These are phyloP conservation scores for Leptopilina myrica DNA, from an alignment of 2,888 invertebrate species.

Conservation along the genomic window DNA sequence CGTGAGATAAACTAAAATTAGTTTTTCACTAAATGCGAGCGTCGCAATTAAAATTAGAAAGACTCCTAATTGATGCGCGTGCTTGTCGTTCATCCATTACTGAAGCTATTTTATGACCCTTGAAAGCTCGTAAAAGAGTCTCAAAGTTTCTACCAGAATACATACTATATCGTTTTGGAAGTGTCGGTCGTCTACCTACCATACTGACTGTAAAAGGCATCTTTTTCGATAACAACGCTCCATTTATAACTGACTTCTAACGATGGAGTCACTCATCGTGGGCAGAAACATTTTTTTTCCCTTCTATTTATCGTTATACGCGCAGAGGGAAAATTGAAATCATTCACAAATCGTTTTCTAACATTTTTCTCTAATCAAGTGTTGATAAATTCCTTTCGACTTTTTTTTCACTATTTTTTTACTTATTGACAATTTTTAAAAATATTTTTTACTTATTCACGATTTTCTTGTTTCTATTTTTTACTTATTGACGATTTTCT, in stretches of 20 bases:
- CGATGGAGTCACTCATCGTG: conserved; percentile 39
- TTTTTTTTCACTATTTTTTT: too few relatives aligned
- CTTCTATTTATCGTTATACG: too few relatives aligned
- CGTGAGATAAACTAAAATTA: background rate
- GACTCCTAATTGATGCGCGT: conserved; percentile 36
- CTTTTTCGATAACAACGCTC: conserved; percentile 53
- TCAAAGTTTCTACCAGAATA: conserved; percentile 48
- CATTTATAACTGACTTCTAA: conserved; percentile 54
- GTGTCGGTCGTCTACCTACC: conserved; percentile 47
- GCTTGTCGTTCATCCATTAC: conserved; percentile 48
- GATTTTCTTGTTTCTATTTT: too few relatives aligned
- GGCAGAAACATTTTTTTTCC: conserved; percentile 5
- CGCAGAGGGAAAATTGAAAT: too few relatives aligned
- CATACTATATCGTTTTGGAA: conserved; percentile 41
- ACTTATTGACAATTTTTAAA: too few relatives aligned
- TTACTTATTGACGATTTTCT: too few relatives aligned
- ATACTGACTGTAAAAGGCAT: conserved; percentile 47
- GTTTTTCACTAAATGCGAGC: conserved; percentile 12
- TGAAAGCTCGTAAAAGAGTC: conserved; percentile 55
- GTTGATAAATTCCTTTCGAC: too few relatives aligned
- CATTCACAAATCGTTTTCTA: too few relatives aligned
- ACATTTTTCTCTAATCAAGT: too few relatives aligned
- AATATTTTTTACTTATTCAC: too few relatives aligned
- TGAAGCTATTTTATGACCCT: conserved; percentile 53
- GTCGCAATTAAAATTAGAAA: conserved; percentile 37